Conservation (phyloP, 2,888 invertebrate genomes). For the Agonopterix arenella region DNA sequence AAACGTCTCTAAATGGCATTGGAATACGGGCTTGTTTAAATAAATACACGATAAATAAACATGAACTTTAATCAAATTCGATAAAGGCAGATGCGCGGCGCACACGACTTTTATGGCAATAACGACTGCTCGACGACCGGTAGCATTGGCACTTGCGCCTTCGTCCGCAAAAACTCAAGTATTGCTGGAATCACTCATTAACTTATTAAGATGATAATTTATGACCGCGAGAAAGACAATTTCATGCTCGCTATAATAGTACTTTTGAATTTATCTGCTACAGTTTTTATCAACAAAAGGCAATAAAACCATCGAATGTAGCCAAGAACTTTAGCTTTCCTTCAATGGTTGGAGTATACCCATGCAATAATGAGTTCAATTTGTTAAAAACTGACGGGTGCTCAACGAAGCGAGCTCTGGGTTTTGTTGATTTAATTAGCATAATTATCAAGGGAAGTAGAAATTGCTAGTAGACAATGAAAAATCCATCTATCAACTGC, state of each 20-base stretch:
- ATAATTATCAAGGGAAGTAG: conserved; percentile 9
- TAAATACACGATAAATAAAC: conserved; percentile 66
- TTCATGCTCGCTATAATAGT: conserved; percentile 46
- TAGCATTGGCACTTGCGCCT: conserved; percentile 48
- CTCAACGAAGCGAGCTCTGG: conserved; percentile 12
- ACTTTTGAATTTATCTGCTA: conserved; percentile 26
- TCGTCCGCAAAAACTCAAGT: conserved; percentile 54
- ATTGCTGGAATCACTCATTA: conserved; percentile 70
- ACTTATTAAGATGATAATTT: conserved; percentile 74
- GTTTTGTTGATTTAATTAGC: conserved; percentile 20
- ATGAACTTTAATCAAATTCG: conserved; percentile 74
- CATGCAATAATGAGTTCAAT: conserved; percentile 16
- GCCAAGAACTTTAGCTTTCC: neutral
- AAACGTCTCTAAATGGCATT: neutral
- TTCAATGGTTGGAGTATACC: neutral
- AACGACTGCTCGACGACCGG: conserved; percentile 49
- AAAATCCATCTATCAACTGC: conserved; percentile 6
- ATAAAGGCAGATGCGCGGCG: conserved; percentile 65
- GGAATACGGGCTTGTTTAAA: conserved; percentile 22
- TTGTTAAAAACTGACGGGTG: conserved; percentile 21
- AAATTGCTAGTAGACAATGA: neutral
- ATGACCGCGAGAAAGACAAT: conserved; percentile 57
- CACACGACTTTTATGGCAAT: conserved; percentile 57
- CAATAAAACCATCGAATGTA: neutral
- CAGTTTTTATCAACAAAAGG: conserved; percentile 21